Percentiles rank a stretch among this genome's conserved stretches.
Evolutionary conservation across 2,888 invertebrate genomes (phyloP).

Genomic region (Hypsopygia costalis): DNA sequence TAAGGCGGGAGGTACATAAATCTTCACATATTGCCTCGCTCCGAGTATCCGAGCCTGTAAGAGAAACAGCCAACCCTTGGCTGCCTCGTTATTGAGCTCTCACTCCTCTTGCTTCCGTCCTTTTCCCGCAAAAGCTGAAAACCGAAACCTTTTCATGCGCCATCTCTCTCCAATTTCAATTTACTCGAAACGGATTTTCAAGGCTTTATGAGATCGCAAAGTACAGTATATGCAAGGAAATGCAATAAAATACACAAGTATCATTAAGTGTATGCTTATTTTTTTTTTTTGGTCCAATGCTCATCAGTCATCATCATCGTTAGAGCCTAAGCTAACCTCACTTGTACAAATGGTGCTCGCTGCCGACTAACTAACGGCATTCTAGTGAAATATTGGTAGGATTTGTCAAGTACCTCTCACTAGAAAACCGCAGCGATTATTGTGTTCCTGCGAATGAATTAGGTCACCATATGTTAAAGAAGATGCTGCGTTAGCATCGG

Average conservation of each 20-base stretch:
- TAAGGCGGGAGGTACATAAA: constrained; percentile 65
- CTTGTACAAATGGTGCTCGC: too few species aligned
- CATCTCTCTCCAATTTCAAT: constrained; percentile 77
- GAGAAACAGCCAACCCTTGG: constrained; percentile 80
- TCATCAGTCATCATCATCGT: too few species aligned
- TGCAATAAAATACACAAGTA: too few species aligned
- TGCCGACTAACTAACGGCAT: too few species aligned
- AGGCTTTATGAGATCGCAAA: constrained; percentile 65
- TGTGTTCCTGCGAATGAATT: too few species aligned
- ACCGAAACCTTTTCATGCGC: constrained; percentile 28
- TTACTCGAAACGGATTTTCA: constrained; percentile 80
- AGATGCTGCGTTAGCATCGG: too few species aligned
- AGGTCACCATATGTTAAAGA: too few species aligned
- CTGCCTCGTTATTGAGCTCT: constrained; percentile 80
- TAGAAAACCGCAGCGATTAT: too few species aligned
- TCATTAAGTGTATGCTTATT: constrained; percentile 15
- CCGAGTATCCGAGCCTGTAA: constrained; percentile 60
- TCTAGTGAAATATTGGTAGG: too few species aligned
- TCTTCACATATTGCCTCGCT: constrained; percentile 72
- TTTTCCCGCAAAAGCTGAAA: constrained; percentile 35
- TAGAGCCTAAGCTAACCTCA: too few species aligned
- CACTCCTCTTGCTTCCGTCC: constrained; percentile 59
- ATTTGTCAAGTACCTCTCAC: too few species aligned
- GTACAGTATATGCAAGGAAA: constrained; percentile 27
- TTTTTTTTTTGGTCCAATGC: too few species aligned